phyloP scores from a whole-genome alignment of 2,888 invertebrate species.

The Eilema caniola region DNA sequence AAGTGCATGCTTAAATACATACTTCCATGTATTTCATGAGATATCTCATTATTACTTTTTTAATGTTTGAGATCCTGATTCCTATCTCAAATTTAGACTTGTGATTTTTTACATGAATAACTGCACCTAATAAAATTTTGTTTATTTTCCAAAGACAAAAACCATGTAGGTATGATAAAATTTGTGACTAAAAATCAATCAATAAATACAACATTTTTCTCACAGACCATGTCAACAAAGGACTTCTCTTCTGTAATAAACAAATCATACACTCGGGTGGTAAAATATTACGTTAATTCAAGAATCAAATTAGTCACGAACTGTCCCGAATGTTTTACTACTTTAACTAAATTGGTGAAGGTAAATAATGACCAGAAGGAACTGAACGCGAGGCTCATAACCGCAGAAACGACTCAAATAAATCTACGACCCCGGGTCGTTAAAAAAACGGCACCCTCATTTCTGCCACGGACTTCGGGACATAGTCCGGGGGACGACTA shows the following conservation, averaged over 20 bases:
- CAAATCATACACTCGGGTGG: background rate
- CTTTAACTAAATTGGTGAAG: background rate
- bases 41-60: background rate
- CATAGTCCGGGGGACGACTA: too few relatives aligned
- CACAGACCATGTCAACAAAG: too few relatives aligned
- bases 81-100: background rate
- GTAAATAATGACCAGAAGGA: conserved; percentile 1
- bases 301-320: background rate
- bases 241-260: background rate
- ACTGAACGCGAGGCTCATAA: conserved; percentile 2
- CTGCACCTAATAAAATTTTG: too few relatives aligned
- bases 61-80: background rate
- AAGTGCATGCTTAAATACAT: background rate
- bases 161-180: too few relatives aligned
- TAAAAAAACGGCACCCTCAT: background rate
- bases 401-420: conserved; percentile 2
- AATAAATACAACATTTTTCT: too few relatives aligned
- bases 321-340: background rate
- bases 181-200: too few relatives aligned
- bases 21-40: background rate
- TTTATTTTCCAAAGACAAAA: too few relatives aligned
- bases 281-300: background rate
- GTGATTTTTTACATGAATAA: too few relatives aligned
- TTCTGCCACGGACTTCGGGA: background rate
- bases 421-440: background rate